Percentiles rank a stretch among this genome's conserved stretches.
These are phyloP conservation scores for Hyaena hyaena DNA, from an alignment of 2,113 vertebrate genomes.

Conservation along the genomic window DNA sequence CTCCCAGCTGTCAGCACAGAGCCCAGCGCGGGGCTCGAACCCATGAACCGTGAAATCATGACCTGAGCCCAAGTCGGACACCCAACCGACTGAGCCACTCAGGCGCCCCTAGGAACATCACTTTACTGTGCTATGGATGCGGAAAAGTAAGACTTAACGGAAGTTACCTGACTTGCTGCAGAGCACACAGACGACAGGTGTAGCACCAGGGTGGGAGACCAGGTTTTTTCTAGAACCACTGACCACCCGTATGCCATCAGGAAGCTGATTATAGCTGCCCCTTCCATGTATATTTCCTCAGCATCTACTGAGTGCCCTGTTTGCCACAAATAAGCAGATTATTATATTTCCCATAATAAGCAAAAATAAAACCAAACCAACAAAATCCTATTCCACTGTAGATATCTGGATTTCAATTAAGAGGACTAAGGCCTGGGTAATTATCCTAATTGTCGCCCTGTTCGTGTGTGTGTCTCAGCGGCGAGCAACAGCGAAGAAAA, in stretches of 20 bases:
- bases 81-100: too few species aligned
- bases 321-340: conserved; percentile 44
- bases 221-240: neutral
- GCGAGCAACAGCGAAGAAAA: neutral
- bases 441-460: neutral
- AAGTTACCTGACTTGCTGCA: neutral
- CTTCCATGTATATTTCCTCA: neutral
- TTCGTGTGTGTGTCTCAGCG: neutral
- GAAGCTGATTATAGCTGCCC: neutral
- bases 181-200: neutral
- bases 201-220: neutral
- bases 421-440: neutral
- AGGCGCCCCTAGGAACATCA: neutral
- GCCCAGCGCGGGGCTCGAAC: too few species aligned
- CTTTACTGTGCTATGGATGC: neutral
- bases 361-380: neutral
- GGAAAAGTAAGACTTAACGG: neutral
- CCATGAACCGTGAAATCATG: too few species aligned
- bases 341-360: neutral
- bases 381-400: neutral
- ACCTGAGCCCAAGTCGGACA: too few species aligned
- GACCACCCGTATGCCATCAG: accelerated
- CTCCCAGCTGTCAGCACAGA: too few species aligned
- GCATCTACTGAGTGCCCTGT: neutral
- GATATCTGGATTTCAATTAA: neutral